phyloP scores from a whole-genome alignment of 2,888 invertebrate genomes.

The Eupithecia pulchellata region DNA sequence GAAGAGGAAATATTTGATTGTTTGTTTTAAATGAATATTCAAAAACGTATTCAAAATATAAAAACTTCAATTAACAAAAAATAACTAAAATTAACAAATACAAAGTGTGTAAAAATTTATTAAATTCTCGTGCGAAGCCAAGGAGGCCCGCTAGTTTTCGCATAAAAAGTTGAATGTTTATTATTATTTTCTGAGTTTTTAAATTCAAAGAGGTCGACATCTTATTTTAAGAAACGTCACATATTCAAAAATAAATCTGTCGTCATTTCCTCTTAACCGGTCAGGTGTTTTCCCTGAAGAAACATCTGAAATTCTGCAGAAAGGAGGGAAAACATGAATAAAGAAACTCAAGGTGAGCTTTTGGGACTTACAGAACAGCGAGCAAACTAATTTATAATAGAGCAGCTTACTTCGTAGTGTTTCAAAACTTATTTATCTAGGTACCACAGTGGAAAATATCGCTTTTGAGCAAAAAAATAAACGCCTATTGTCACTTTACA shows the following conservation, averaged over 20 bases:
- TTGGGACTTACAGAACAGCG: conserved; percentile 13
- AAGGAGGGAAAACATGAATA: conserved; percentile 29
- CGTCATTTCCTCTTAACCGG: conserved; percentile 4
- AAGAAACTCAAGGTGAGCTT: conserved; percentile 19
- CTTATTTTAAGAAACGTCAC: neutral
- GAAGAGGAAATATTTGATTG: too few relatives aligned
- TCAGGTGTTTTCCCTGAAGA: conserved; percentile 20
- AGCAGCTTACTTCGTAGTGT: neutral
- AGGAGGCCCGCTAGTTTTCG: too few relatives aligned
- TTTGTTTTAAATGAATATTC: too few relatives aligned
- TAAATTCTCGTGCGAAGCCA: too few relatives aligned
- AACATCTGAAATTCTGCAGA: conserved; percentile 10
- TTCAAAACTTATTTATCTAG: neutral
- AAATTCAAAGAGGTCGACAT: neutral
- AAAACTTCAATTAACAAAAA: too few relatives aligned
- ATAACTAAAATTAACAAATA: too few relatives aligned
- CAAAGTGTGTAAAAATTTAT: too few relatives aligned
- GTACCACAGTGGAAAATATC: neutral
- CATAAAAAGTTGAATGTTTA: neutral
- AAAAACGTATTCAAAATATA: too few relatives aligned
- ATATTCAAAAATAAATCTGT: neutral
- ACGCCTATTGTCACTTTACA: neutral
- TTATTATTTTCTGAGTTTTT: neutral
- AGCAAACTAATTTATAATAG: neutral
- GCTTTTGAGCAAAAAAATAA: neutral